Percentiles rank a stretch among this genome's conserved stretches.
Evolutionary conservation across 2,797 vertebrate genomes (phyloP).

Genomic region (Rhodeus uyekii): DNA sequence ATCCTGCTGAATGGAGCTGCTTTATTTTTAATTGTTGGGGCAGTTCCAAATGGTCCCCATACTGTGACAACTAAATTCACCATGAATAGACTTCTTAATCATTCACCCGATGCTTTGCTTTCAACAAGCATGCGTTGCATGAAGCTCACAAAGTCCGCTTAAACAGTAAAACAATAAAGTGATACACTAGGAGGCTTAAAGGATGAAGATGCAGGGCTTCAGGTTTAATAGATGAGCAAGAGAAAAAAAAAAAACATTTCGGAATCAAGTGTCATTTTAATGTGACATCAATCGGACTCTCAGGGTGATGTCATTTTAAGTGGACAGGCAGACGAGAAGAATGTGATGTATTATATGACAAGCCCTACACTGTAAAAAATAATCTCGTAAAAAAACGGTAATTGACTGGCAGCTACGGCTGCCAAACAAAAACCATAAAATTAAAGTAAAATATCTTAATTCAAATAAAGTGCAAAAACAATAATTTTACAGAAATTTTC

Average conservation of each 20-base stretch:
- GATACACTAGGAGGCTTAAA: background rate
- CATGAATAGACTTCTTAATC: constrained; percentile 31
- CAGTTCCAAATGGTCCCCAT: constrained; percentile 9
- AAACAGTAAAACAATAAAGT: constrained; percentile 1
- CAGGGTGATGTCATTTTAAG: constrained; percentile 24
- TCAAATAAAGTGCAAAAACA: too few species aligned
- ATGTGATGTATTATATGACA: constrained; percentile 18
- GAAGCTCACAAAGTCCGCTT: background rate
- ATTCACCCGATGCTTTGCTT: constrained; percentile 45
- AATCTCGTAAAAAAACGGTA: too few species aligned
- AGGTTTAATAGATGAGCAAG: background rate
- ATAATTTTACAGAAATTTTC: too few species aligned
- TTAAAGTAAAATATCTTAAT: too few species aligned
- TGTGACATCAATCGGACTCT: constrained; percentile 19
- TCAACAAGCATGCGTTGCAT: constrained; percentile 25
- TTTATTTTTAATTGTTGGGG: constrained; percentile 46
- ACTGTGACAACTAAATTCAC: constrained; percentile 30
- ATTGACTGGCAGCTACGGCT: too few species aligned
- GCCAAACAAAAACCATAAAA: too few species aligned
- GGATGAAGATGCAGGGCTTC: background rate
- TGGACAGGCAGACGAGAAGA: constrained; percentile 12
- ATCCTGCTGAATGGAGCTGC: constrained; percentile 23
- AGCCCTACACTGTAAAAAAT: too few species aligned
- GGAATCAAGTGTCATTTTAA: constrained; percentile 39
- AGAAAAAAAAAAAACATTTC: background rate